Evolutionary conservation across 2,888 invertebrate genomes (phyloP).

Genomic region (Palloptera scutellata): DNA sequence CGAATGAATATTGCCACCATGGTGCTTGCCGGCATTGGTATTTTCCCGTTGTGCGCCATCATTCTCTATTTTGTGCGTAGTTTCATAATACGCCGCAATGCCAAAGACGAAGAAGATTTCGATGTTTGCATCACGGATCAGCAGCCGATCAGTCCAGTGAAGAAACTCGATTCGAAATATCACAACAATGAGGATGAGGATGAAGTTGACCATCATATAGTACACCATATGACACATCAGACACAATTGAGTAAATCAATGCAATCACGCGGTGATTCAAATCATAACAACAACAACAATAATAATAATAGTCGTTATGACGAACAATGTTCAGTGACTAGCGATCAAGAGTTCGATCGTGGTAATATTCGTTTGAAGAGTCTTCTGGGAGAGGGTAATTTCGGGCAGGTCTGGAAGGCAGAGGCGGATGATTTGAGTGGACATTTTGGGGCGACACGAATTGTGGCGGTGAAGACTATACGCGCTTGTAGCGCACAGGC

Average conservation of each 20-base stretch:
- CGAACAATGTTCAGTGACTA: slow-evolving; percentile 58
- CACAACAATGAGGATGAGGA: slow-evolving; percentile 46
- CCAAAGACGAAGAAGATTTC: slow-evolving; percentile 67
- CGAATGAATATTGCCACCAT: slow-evolving; percentile 71
- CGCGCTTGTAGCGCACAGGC: slow-evolving; percentile 81
- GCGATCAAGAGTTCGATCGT: slow-evolving; percentile 75
- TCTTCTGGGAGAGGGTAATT: slow-evolving; percentile 83
- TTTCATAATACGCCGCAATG: slow-evolving; percentile 65
- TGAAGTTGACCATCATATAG: slow-evolving; percentile 48
- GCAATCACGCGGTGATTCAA: slow-evolving; percentile 29
- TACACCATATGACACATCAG: slow-evolving; percentile 32
- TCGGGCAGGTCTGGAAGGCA: slow-evolving; percentile 88
- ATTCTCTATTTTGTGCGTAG: slow-evolving; percentile 68
- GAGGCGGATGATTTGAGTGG: slow-evolving; percentile 82
- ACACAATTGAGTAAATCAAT: slow-evolving; percentile 29
- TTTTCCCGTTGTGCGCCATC: slow-evolving; percentile 69
- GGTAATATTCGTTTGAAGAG: slow-evolving; percentile 80
- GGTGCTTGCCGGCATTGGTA: slow-evolving; percentile 70
- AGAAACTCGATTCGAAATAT: slow-evolving; percentile 55
- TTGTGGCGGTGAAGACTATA: slow-evolving; percentile 86
- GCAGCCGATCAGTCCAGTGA: slow-evolving; percentile 64
- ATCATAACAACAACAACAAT: slow-evolving; percentile 23
- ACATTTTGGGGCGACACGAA: slow-evolving; percentile 77
- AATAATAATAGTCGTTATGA: slow-evolving; percentile 44
- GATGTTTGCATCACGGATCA: slow-evolving; percentile 71